Evolutionary conservation across 2,113 vertebrate genomes (phyloP), one percentile per base, ranked within the genome.

Genomic region (Siniperca chuatsi): DNA sequence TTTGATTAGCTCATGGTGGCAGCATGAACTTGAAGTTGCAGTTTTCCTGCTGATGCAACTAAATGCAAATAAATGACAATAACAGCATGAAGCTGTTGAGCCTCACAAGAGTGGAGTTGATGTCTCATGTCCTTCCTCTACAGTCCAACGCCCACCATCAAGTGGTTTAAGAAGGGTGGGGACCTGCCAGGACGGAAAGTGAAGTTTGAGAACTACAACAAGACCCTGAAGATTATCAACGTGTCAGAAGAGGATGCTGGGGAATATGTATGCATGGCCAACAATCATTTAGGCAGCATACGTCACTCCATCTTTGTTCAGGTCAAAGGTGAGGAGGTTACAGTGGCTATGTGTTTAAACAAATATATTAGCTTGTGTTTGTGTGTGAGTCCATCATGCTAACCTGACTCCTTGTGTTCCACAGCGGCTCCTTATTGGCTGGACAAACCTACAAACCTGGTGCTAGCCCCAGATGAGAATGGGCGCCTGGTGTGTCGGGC

Each of bases 351-450:
- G n/a, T 77, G 40, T 18, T 65, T 61, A 15, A 48, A 33, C 6
- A 33, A 18, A 54, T 23, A 35, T 4, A 33, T 40, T 1, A 11
- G 8, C 23, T 33, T 46, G 55, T 70, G 42, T 50, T 50, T 21
- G 25, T 83, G 25, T 42, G 25, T 52, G 20, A 60, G 23, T 62
- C 52, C 35, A 16, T 37, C 25, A 9, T 55, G 20, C 54, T 78
- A 21, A 82, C 71, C 4, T 37, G 40, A 40, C 21, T 42, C 2
- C 29, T 16, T 75, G 7, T 85, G 57, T 78, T 74, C 50, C 20
- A 76, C 84, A 99, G 98, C 98, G 92, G 97, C 98, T 86, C 98
- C 98, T 0, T 99, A 98, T 83, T 99, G 98, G 98, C 89, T 99
- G 84, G 97, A 98, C 2, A 96, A 97, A 79, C 98, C 98, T 1